Evolutionary conservation across 2,113 vertebrate species (phyloP), one percentile per base, ranked within the genome.

Genomic region (Sprattus sprattus): DNA sequence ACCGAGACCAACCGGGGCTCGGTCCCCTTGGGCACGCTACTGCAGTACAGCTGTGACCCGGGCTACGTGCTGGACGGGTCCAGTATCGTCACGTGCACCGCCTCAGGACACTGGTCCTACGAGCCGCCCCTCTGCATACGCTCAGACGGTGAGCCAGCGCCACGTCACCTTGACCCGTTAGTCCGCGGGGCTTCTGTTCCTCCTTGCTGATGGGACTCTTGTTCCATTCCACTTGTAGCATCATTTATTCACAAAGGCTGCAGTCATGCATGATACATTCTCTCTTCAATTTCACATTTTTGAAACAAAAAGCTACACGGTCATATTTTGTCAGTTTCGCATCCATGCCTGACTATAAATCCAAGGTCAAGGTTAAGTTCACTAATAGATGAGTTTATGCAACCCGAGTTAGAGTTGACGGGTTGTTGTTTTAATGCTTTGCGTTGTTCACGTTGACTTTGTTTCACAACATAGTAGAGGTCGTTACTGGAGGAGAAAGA

Each of bases 1-100:
- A 96, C 94, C 0, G 94, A 95, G 89, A 94, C 93, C 4, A 95
- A 95, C 93, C 89, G 91, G 45, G 94, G 91, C 87, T 95, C 92
- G 15, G 94, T 94, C 71, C 90, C 93, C 2, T 87, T 90, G 1
- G 95, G 94, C 67, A 92, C 94, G 22, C 90, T 94, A 88, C 90
- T 96, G 84, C 92, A 92, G 39, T 96, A 95, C 85, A 89, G 91
- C 89, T 96, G 95, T 16, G 92, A 94, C 83, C 86, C 89, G 0
- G 95, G 94, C 54, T 96, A 94, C 93, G 88, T 86, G 0, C 89
- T 94, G 80, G 93, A 94, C 57, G 94, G 94, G 45, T 87, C 92
- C 22, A 88, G 89, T 86, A 88, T 91, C 86, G 92, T 95, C 87
- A 91, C 92, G 25, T 95, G 95, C 82, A 93, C 89, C 84, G 89